These are phyloP conservation scores for Mesocricetus auratus DNA, from an alignment of 2,113 vertebrate genomes.

Conservation along the genomic window DNA sequence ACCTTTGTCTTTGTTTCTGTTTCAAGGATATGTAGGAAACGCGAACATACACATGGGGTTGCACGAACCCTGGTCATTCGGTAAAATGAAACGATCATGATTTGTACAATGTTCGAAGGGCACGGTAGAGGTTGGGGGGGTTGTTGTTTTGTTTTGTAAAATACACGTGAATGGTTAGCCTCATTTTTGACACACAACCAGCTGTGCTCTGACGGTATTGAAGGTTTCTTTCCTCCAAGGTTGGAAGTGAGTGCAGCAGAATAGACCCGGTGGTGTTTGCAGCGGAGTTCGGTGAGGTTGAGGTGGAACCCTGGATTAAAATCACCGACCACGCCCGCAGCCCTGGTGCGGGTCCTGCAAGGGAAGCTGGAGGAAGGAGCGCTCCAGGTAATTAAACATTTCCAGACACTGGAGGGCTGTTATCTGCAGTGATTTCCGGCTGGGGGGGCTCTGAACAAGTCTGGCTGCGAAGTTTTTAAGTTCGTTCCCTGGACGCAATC, in stretches of 20 bases:
- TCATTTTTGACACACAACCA: not conserved
- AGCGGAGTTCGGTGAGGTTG: not conserved
- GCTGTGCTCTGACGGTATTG: too few species aligned
- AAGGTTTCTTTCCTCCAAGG: not conserved
- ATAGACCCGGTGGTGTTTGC: not conserved
- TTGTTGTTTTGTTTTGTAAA: not conserved
- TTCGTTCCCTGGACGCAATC: slow-evolving; percentile 53
- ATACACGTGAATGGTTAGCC: not conserved
- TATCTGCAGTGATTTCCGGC: slow-evolving; percentile 68
- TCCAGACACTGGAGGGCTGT: slow-evolving; percentile 70
- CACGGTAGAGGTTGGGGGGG: not conserved
- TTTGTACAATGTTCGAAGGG: not conserved
- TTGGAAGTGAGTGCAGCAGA: not conserved
- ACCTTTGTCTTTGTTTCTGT: not conserved
- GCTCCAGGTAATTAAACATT: slow-evolving; percentile 75
- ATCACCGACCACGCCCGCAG: not conserved
- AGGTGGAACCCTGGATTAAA: not conserved
- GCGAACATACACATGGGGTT: not conserved
- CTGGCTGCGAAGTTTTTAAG: not conserved
- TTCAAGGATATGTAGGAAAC: not conserved
- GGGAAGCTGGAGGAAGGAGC: slow-evolving; percentile 35
- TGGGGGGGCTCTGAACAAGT: not conserved
- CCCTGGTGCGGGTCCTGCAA: not conserved
- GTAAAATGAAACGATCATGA: not conserved
- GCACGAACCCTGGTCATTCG: not conserved